Conservation (phyloP, 2,113 vertebrate genomes). For the Kryptolebias marmoratus region DNA sequence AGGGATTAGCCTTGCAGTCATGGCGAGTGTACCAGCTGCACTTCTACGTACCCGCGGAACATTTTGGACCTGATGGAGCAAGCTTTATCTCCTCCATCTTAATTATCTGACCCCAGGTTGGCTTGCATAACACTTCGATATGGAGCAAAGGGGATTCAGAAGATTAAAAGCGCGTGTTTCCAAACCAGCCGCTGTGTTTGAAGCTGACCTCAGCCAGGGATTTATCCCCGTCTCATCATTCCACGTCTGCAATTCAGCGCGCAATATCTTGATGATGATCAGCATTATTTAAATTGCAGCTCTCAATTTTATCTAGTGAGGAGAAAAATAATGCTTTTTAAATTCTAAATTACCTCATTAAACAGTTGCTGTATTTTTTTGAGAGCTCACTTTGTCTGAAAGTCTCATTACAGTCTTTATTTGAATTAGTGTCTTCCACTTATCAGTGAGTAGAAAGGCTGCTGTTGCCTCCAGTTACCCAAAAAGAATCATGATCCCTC, state of each 20-base stretch:
- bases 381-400: constrained; percentile 46
- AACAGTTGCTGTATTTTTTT: constrained; percentile 26
- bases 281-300: constrained; percentile 61
- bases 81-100: constrained; percentile 73
- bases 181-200: constrained; percentile 56
- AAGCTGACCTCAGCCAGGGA: constrained; percentile 64
- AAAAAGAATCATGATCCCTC: constrained; percentile 58
- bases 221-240: constrained; percentile 52
- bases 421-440: constrained; percentile 56
- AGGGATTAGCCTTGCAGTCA: constrained; percentile 59
- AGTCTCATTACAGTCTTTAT: constrained; percentile 58
- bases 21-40: constrained; percentile 49
- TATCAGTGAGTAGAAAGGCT: constrained; percentile 55
- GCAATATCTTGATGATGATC: constrained; percentile 52
- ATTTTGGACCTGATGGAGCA: constrained; percentile 63
- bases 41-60: constrained; percentile 53
- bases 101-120: constrained; percentile 75
- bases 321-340: constrained; percentile 32
- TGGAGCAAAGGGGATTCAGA: constrained; percentile 67
- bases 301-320: constrained; percentile 44
- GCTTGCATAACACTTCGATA: constrained; percentile 72
- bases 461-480: constrained; percentile 53
- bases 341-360: constrained; percentile 60
- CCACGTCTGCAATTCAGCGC: constrained; percentile 52
- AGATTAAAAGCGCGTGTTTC: constrained; percentile 73